Conservation (phyloP, 1,140 invertebrate genomes). For the Cyrtorhinus lividipennis region DNA sequence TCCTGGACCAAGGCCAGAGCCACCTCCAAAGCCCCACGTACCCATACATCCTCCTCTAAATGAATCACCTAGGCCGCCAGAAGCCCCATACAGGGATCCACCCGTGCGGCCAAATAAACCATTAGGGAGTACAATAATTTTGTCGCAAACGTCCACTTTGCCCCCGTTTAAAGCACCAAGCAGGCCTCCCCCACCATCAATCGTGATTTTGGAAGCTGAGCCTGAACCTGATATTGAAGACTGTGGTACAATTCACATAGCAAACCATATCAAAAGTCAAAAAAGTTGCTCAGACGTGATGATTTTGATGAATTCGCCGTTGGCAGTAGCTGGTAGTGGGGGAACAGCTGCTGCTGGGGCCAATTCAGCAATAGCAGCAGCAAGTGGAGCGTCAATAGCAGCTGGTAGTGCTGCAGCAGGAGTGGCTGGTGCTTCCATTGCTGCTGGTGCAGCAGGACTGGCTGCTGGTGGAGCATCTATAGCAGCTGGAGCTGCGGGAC, state of each 20-base stretch:
- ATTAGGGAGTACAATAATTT: conserved; percentile 13
- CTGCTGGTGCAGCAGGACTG: conserved; percentile 5
- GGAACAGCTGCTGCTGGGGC: conserved; percentile 9
- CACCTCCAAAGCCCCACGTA: conserved; percentile 8
- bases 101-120: not conserved
- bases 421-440: conserved; percentile 17
- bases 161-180: conserved; percentile 3
- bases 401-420: conserved; percentile 13
- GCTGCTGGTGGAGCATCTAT: not conserved
- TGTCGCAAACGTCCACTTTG: conserved; percentile 8
- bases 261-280: conserved; percentile 3
- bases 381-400: conserved; percentile 4
- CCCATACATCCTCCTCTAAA: not conserved
- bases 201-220: conserved; percentile 21
- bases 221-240: not conserved
- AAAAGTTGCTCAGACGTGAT: conserved; percentile 15
- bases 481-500: not conserved
- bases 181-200: conserved; percentile 23
- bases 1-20: conserved; percentile 7
- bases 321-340: conserved; percentile 5
- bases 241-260: conserved; percentile 13
- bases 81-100: not conserved
- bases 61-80: conserved; percentile 10
- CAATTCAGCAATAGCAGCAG: conserved; percentile 5
- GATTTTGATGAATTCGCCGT: conserved; percentile 20